A percentile compares a stretch with the other conserved stretches of the same genome.
phyloP scores from a whole-genome alignment of 1,140 invertebrate species.

The Magallana gigas region DNA sequence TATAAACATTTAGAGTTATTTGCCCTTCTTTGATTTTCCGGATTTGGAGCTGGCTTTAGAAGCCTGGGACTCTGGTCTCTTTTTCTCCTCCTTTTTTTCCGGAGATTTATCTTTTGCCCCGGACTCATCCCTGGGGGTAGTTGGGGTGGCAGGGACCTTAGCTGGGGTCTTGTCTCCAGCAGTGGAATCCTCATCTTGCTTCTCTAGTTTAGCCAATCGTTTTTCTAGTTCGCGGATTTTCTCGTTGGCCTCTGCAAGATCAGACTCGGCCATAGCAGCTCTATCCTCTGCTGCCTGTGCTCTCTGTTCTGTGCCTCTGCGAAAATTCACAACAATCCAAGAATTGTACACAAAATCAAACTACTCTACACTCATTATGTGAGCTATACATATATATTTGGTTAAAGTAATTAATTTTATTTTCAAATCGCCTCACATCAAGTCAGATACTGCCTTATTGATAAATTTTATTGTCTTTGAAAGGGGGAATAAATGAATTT shows the following conservation, averaged over 20 bases:
- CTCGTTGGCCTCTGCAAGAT: conserved; percentile 68
- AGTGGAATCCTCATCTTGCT: conserved; percentile 44
- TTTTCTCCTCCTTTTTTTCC: conserved; percentile 60
- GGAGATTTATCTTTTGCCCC: conserved; percentile 28
- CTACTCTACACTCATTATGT: too few relatives aligned
- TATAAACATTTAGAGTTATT: conserved; percentile 20
- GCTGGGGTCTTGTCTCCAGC: conserved; percentile 9
- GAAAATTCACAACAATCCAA: not conserved
- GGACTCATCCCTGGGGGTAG: conserved; percentile 49
- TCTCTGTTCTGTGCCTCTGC: conserved; percentile 72
- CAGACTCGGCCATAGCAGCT: conserved; percentile 64
- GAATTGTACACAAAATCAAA: too few relatives aligned
- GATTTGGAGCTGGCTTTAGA: conserved; percentile 61
- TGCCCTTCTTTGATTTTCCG: conserved; percentile 60
- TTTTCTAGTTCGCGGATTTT: conserved; percentile 71
- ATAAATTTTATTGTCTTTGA: too few relatives aligned
- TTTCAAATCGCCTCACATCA: too few relatives aligned
- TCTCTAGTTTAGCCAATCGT: conserved; percentile 64
- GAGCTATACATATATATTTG: too few relatives aligned
- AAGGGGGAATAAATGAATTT: too few relatives aligned
- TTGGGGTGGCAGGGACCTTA: conserved; percentile 49
- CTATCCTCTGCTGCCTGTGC: conserved; percentile 72
- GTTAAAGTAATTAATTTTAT: too few relatives aligned
- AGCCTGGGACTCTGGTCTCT: conserved; percentile 61
- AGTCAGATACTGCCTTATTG: too few relatives aligned